Conservation (phyloP, 2,888 invertebrate genomes). For the Metacarcinus magister region DNA sequence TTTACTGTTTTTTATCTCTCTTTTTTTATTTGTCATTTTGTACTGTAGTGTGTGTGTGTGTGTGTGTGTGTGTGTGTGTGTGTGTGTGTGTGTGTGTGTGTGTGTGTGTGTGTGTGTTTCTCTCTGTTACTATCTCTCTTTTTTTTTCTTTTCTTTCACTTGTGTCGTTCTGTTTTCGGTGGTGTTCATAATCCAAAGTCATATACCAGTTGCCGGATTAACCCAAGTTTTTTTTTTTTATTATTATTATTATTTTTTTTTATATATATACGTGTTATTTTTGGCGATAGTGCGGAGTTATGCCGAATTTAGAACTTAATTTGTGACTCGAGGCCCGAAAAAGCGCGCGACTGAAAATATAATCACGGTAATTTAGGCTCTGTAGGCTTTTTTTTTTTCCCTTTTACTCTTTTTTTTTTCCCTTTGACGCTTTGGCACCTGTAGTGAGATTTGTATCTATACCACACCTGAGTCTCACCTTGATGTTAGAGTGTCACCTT, state of each 20-base stretch:
- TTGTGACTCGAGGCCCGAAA: neutral
- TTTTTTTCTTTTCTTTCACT: neutral
- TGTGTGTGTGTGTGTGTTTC: neutral
- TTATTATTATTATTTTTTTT: neutral
- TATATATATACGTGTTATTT: neutral
- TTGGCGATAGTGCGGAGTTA: neutral
- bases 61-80: neutral
- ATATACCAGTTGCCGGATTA: neutral
- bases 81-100: neutral
- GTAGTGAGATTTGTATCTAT: neutral
- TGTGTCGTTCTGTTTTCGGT: neutral
- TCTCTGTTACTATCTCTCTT: constrained; percentile 4
- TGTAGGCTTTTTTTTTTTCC: neutral
- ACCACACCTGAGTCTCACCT: neutral
- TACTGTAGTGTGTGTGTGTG: neutral
- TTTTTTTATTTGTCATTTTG: neutral
- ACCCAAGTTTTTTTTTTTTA: neutral
- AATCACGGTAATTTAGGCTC: neutral
- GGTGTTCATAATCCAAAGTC: neutral
- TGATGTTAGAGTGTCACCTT: neutral
- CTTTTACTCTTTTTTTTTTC: neutral
- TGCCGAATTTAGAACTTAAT: constrained; percentile 30
- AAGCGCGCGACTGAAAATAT: neutral
- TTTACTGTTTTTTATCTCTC: neutral
- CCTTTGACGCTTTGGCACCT: neutral